phyloP scores from a whole-genome alignment of 2,113 vertebrate species.

The Labeo catla region DNA sequence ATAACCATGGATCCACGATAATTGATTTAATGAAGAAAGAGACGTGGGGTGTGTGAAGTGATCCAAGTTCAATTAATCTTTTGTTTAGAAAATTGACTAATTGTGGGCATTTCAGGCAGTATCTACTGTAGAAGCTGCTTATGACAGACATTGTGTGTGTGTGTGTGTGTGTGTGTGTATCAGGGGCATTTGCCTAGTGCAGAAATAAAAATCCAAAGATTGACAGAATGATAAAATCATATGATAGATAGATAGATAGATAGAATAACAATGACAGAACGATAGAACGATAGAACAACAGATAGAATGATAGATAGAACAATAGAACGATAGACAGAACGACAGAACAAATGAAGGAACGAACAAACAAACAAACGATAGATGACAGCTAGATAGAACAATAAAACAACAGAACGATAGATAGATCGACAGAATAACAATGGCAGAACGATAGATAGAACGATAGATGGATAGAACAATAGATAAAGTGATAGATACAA shows the following conservation, averaged over 20 bases:
- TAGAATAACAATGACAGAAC: too few relatives aligned
- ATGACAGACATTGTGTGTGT: not conserved
- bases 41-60: not conserved
- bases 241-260: too few relatives aligned
- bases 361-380: too few relatives aligned
- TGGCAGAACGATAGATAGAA: too few relatives aligned
- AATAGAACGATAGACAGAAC: too few relatives aligned
- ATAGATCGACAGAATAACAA: too few relatives aligned
- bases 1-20: not conserved
- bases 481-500: not conserved
- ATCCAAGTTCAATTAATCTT: slow-evolving; percentile 8
- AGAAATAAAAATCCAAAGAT: not conserved
- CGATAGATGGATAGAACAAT: too few relatives aligned
- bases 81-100: slow-evolving; percentile 12
- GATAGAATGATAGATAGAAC: too few relatives aligned
- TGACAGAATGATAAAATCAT: not conserved
- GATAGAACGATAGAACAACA: too few relatives aligned
- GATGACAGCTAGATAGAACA: not conserved
- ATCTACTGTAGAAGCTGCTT: not conserved
- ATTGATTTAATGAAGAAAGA: slow-evolving; percentile 22
- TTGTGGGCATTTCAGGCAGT: not conserved
- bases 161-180: not conserved
- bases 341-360: too few relatives aligned
- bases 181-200: not conserved
- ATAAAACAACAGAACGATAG: too few relatives aligned